Percentiles rank a stretch among this genome's conserved stretches.
Evolutionary conservation across 2,797 vertebrate species (phyloP).

Genomic region (Channa striata): DNA sequence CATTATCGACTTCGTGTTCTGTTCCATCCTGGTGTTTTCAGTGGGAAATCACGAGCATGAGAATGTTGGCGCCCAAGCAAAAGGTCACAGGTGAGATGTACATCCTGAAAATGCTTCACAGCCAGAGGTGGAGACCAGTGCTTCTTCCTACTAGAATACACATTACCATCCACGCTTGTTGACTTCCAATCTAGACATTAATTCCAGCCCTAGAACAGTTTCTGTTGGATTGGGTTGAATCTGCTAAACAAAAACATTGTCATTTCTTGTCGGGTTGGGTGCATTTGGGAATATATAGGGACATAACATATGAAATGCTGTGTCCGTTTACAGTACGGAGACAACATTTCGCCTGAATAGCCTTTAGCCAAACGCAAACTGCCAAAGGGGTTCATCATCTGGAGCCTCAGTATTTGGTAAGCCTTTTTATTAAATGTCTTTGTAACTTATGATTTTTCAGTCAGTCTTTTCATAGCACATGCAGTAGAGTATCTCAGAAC

Average conservation of each 20-base stretch:
- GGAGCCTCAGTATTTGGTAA: no score
- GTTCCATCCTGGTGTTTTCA: background rate
- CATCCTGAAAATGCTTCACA: conserved; percentile 13
- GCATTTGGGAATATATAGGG: background rate
- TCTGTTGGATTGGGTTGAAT: background rate
- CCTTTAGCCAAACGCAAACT: background rate
- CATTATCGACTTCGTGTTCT: background rate
- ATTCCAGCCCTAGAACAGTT: conserved; percentile 3
- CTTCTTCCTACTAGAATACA: background rate
- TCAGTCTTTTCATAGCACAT: background rate
- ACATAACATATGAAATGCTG: no score
- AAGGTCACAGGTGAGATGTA: background rate
- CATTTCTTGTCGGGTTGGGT: no score
- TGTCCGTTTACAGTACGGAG: no score
- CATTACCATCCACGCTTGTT: background rate
- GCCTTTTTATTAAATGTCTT: no score
- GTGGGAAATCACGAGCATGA: background rate
- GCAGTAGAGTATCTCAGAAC: no score
- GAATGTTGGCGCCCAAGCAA: background rate
- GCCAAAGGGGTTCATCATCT: no score
- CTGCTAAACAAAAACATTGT: background rate
- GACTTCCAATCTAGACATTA: background rate
- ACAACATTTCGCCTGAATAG: background rate
- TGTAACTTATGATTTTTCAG: background rate
- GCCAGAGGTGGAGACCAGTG: background rate